Evolutionary conservation across 2,888 invertebrate species (phyloP), one percentile per base, ranked within the genome.

Genomic region (Campaea margaritaria): DNA sequence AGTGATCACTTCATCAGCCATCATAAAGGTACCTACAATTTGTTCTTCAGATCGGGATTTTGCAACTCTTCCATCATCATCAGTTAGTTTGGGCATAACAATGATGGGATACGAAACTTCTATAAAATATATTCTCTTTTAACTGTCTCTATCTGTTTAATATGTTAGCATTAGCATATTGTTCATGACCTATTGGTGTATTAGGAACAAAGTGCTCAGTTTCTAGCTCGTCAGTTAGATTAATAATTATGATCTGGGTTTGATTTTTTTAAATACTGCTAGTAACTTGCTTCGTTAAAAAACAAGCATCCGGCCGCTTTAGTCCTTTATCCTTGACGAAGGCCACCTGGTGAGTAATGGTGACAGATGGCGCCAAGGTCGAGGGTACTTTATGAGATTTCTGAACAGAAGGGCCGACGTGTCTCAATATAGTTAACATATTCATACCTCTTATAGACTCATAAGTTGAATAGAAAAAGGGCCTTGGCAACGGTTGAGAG

Each of bases 311-410:
- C 46, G 46, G 60, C 38, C 39, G 55, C 60, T 55, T 51, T 46
- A 0, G 16, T 42, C 42, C 46, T 60, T 50, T 21, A 49, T 31
- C 48, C 38, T 38, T 15, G 50, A 28, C 38, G 54, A 46, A 50
- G 60, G 51, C 55, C 55, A 56, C n/a, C 41, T 21, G 55, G 47
- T 50, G 55, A 28, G 55, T 47, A 51, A 55, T 61, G 60, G 50
- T 50, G 55, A 28, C 60, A 51, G 55, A 55, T 61, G 60, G 50
- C 43, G 31, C 7, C 60, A 56, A 55, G 60, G 60, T 61, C 43
- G 38, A n/a, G 28, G 27, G 14, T 27, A 11, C n/a, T 31, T 34
- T 45, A 34, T 44, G 13, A 51, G 43, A 52, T 44, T 45, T 46
- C 54, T 46, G 16, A 31, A n/a, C 44, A 38, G 38, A 48, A 48